phyloP scores from a whole-genome alignment of 2,888 invertebrate genomes.

The Heliconius ethilla region DNA sequence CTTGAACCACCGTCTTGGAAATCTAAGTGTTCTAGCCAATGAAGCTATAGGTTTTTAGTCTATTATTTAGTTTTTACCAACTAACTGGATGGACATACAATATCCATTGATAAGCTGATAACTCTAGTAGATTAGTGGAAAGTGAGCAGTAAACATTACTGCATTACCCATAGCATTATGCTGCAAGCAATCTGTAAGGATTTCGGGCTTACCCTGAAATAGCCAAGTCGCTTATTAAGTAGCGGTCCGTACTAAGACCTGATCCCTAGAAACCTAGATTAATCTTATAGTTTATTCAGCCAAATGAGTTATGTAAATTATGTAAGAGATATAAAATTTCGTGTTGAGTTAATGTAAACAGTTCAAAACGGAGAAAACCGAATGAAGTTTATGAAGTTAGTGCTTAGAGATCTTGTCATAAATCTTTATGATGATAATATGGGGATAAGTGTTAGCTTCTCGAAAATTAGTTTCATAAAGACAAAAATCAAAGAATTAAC shows the following conservation, averaged over 20 bases:
- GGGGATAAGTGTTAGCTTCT: too few species aligned
- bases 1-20: not conserved
- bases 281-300: slow-evolving; percentile 33
- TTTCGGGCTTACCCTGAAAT: slow-evolving; percentile 41
- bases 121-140: slow-evolving; percentile 26
- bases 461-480: too few species aligned
- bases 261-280: slow-evolving; percentile 37
- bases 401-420: too few species aligned
- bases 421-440: too few species aligned
- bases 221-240: slow-evolving; percentile 41
- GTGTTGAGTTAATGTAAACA: not conserved
- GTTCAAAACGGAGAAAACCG: not conserved
- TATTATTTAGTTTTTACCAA: not conserved
- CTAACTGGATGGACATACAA: not conserved
- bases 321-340: not conserved
- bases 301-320: slow-evolving; percentile 29
- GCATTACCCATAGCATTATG: slow-evolving; percentile 42
- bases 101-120: slow-evolving; percentile 28
- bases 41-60: not conserved
- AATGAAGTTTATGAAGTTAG: too few species aligned
- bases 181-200: slow-evolving; percentile 44
- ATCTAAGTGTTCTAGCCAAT: not conserved
- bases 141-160: slow-evolving; percentile 34
- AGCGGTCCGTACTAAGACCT: slow-evolving; percentile 35
- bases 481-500: too few species aligned